Evolutionary conservation across 2,113 vertebrate genomes (phyloP), one percentile per base, ranked within the genome.

Genomic region (Istiophorus platypterus): DNA sequence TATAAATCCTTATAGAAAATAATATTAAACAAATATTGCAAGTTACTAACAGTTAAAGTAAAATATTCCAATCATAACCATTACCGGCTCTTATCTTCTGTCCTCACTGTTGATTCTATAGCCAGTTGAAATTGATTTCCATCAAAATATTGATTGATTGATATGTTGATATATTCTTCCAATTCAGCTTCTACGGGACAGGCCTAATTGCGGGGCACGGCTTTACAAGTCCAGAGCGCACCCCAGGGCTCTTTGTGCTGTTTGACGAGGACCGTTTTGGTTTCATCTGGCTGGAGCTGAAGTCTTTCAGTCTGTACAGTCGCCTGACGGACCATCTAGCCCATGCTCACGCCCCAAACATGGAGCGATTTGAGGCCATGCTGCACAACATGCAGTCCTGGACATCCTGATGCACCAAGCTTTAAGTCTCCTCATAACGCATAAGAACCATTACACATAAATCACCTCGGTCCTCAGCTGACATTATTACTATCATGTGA

Each of bases 241-340:
- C 98, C 0, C 98, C 98, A 0, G 98, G 98, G 0, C 94, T 99
- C 54, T 99, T 99, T 18, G 94, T 99, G 24, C 93, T 99, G 13
- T 99, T 99, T 0, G 98, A 99, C 0, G 95, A 97, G 1, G 96
- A 99, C 68, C 97, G 96, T 41, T 99, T 99, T 0, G 98, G 98
- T 12, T 99, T 99, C 94, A 97, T 99, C 93, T 99, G 98, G 98
- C 92, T 99, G 89, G 97, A 99, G 92, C 94, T 99, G 41, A 98
- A 99, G 85, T 99, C 98, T 67, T 99, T 99, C 92, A 99, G 98
- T 78, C 93, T 99, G 68, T 99, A 99, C 94, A 99, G 98, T 90
- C 92, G 98, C 29, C 96, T 99, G 91, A 97, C 96, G 70, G 98
- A 97, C 87, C 84, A 94, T 72, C 97, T 99, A 89, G 95, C 95